Evolutionary conservation across 2,113 vertebrate species (phyloP), one percentile per base, ranked within the genome.

Genomic region (Prionailurus viverrinus): DNA sequence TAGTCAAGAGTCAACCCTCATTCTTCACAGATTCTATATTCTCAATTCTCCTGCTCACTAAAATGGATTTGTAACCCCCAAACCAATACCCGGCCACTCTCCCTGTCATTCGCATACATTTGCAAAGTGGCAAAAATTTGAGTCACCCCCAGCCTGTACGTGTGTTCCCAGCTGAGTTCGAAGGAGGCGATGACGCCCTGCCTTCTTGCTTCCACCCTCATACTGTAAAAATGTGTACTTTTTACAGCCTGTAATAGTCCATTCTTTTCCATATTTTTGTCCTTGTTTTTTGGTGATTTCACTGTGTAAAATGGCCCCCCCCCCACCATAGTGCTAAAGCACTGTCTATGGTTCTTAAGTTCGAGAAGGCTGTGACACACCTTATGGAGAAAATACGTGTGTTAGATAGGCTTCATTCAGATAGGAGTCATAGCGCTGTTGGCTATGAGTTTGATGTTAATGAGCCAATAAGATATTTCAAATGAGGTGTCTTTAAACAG

Each of bases 131-230:
- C 53, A 45, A 74, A 78, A 29, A 4, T 23, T 0, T 10, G 39
- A 7, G 31, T 63, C 11, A 0, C 55, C 68, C 25, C n/a, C 61
- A 18, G 11, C 1, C 11, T 1, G 0, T 25, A 5, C 1, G 13
- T 41, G 16, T 33, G 7, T 23, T 27, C 10, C 33, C 84, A 78
- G 63, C 27, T 45, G 41, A 55, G 31, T 29, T 6, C 14, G 1
- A 58, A 41, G 53, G 7, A 66, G n/a, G 65, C 4, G 5, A 48
- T n/a, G 12, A 18, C 19, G 3, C n/a, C 19, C 21, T 39, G 16
- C 51, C 7, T 45, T 4, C 61, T 39, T 10, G 18, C 13, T 73
- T 83, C 69, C 33, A 33, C 21, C 78, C 78, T 71, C 19, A 7
- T 14, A 23, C 31, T 27, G 15, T 15, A 39, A 71, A 36, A n/a